phyloP scores from a whole-genome alignment of 2,797 vertebrate genomes.

The Strix occidentalis region DNA sequence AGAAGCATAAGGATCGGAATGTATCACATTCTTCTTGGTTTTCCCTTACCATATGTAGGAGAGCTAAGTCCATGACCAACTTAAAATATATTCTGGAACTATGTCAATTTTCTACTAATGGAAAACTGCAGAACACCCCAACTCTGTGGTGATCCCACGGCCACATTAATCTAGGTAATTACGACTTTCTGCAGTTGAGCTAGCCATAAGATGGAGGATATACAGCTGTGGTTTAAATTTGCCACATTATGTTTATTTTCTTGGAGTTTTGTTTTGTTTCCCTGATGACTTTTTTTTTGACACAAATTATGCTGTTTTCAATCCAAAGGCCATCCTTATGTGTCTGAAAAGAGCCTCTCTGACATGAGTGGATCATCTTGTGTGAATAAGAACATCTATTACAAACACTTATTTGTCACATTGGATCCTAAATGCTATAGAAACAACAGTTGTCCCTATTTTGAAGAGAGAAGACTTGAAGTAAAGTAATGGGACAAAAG shows the following conservation, averaged over 20 bases:
- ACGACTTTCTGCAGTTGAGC: neutral
- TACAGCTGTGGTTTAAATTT: neutral
- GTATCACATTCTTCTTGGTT: neutral
- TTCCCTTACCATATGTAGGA: neutral
- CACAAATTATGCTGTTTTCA: neutral
- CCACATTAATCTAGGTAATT: neutral
- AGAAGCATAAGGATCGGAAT: slow-evolving; percentile 28
- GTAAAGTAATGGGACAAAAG: slow-evolving; percentile 20
- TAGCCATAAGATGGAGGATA: neutral
- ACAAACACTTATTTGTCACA: neutral
- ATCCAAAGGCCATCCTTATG: neutral
- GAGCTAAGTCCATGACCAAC: neutral
- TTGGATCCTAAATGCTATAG: neutral
- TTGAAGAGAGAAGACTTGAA: neutral
- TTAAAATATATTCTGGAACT: slow-evolving; percentile 24
- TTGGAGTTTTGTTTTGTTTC: neutral
- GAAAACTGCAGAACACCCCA: neutral
- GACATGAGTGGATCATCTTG: neutral
- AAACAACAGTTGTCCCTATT: neutral
- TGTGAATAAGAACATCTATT: neutral
- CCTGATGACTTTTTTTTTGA: neutral
- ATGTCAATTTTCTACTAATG: neutral
- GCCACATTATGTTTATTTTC: neutral
- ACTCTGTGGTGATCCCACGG: neutral
- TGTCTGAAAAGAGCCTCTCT: slow-evolving; percentile 2